Conservation (phyloP, 2,113 vertebrate genomes). For the Elgaria multicarinata region DNA sequence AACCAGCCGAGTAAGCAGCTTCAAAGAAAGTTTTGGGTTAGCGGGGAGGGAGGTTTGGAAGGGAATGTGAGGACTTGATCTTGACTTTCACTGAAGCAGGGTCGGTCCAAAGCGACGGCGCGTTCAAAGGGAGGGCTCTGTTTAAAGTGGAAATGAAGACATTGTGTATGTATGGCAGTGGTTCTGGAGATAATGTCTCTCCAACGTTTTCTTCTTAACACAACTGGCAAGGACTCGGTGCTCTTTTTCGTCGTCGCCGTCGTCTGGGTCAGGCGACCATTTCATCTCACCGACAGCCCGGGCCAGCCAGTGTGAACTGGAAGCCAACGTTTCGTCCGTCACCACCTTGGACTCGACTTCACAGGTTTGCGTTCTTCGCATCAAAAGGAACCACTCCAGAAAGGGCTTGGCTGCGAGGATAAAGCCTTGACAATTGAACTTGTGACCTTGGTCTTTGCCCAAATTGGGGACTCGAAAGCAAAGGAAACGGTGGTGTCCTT, state of each 20-base stretch:
- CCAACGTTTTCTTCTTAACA: not conserved
- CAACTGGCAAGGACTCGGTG: constrained; percentile 41
- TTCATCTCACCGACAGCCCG: constrained; percentile 69
- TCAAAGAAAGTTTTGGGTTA: not conserved
- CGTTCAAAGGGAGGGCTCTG: constrained; percentile 16
- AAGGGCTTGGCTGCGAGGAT: constrained; percentile 77
- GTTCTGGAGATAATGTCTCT: not conserved
- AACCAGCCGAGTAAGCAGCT: not conserved
- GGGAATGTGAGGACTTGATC: not conserved
- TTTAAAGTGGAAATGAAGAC: constrained; percentile 11
- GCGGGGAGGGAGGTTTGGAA: not conserved
- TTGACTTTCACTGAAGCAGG: constrained; percentile 30
- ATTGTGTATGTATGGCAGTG: constrained; percentile 30
- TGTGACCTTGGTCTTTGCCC: constrained; percentile 74
- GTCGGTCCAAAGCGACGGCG: constrained; percentile 11
- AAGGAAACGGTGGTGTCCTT: constrained; percentile 69
- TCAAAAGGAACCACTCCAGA: constrained; percentile 75
- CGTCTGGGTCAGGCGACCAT: constrained; percentile 52
- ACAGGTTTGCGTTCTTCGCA: constrained; percentile 74
- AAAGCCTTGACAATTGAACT: constrained; percentile 79
- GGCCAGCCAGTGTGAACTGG: constrained; percentile 63
- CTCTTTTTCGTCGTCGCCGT: not conserved
- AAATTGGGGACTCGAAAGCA: constrained; percentile 67
- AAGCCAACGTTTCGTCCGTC: constrained; percentile 76
- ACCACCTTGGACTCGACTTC: constrained; percentile 78